Conservation (phyloP, 2,113 vertebrate genomes). For the Anhinga rufa region DNA sequence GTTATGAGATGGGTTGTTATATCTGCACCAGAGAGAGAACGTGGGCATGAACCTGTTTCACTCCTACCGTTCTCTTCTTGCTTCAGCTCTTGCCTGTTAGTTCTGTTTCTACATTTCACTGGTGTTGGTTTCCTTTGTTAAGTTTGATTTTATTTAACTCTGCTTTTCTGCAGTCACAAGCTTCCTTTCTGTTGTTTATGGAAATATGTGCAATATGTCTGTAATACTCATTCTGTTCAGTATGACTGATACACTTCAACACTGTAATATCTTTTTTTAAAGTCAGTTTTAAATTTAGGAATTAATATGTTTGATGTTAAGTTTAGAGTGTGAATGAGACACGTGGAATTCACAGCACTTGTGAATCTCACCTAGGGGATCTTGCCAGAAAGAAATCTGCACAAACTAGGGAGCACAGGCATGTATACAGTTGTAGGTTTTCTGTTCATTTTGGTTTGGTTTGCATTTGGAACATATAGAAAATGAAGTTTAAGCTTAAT, state of each 20-base stretch:
- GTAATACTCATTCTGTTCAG: neutral
- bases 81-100: neutral
- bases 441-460: neutral
- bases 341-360: neutral
- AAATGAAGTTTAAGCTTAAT: neutral
- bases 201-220: neutral
- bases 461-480: neutral
- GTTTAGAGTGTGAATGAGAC: neutral
- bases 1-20: neutral
- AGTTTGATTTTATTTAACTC: neutral
- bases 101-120: neutral
- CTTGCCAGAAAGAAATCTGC: slow-evolving; percentile 1
- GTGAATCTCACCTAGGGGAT: neutral
- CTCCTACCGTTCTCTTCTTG: neutral
- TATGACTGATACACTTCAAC: neutral
- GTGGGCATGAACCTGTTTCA: neutral
- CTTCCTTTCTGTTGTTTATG: neutral
- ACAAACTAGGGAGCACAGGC: neutral
- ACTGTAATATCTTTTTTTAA: neutral
- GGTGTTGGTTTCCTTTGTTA: neutral
- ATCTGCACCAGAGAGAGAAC: neutral
- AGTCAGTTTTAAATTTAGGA: neutral
- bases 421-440: neutral
- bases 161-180: neutral
- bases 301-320: slow-evolving; percentile 2